A percentile compares a stretch with the other conserved stretches of the same genome.
Conservation (phyloP, 2,888 invertebrate species). For the Protonemura montana region DNA sequence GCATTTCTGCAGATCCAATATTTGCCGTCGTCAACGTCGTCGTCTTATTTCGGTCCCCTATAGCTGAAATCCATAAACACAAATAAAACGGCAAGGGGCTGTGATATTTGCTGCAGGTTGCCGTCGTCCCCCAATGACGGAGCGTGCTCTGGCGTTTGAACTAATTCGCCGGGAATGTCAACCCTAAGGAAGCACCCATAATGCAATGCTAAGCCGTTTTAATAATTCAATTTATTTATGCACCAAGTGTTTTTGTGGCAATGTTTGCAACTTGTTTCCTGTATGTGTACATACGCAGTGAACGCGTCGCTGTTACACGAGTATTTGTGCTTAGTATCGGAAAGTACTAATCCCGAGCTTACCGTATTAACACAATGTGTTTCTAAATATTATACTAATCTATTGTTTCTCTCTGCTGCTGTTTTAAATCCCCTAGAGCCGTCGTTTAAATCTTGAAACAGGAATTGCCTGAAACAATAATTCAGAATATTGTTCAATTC, state of each 20-base stretch:
- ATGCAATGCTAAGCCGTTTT: background rate
- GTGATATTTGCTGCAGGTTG: background rate
- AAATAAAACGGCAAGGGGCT: background rate
- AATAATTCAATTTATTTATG: background rate
- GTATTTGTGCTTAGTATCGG: background rate
- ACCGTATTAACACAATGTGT: background rate
- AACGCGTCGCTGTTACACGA: too few species aligned
- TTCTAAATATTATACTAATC: background rate
- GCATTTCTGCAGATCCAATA: background rate
- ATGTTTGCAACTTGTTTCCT: background rate
- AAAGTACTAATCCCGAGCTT: background rate
- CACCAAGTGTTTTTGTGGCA: background rate
- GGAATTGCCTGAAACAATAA: background rate
- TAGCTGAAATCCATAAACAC: conserved; percentile 1
- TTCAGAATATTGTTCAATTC: background rate
- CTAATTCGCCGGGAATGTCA: too few species aligned
- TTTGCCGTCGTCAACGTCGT: background rate
- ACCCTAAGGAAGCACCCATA: too few species aligned
- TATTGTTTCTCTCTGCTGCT: background rate
- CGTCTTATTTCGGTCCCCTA: background rate
- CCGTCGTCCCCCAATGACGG: background rate
- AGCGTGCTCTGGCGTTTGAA: too few species aligned
- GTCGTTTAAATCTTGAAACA: background rate
- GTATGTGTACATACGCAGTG: too few species aligned
- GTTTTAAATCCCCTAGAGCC: conserved; percentile 3